Evolutionary conservation across 1,140 invertebrate species (phyloP).

Genomic region (Drosophila sp.): DNA sequence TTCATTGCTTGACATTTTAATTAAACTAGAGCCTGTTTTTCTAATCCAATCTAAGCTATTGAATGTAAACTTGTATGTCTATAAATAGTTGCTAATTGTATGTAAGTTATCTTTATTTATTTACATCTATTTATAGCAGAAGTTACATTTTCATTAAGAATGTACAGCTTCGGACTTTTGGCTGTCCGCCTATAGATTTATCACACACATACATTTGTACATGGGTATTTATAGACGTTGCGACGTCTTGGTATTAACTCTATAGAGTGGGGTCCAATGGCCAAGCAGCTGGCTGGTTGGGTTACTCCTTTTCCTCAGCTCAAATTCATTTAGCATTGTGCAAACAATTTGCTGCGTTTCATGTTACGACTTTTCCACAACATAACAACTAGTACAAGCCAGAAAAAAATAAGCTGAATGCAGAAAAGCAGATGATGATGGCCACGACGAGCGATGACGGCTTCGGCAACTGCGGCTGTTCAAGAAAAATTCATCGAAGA

Average conservation of each 20-base stretch:
- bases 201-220: not conserved
- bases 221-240: too few relatives aligned
- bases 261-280: not conserved
- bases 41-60: not conserved
- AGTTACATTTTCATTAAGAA: conserved; percentile 33
- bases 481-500: conserved; percentile 68
- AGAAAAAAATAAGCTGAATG: conserved; percentile 37
- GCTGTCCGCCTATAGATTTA: conserved; percentile 38
- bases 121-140: conserved; percentile 20
- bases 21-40: not conserved
- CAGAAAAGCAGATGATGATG: conserved; percentile 52
- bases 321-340: conserved; percentile 63
- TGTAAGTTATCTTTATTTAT: not conserved
- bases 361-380: conserved; percentile 59
- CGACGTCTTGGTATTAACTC: not conserved
- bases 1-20: not conserved
- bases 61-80: not conserved
- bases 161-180: conserved; percentile 7
- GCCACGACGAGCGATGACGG: conserved; percentile 38
- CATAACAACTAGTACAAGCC: conserved; percentile 42
- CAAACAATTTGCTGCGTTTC: conserved; percentile 70
- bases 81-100: not conserved
- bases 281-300: conserved; percentile 8
- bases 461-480: conserved; percentile 12
- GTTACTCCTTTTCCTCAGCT: conserved; percentile 20